phyloP scores from a whole-genome alignment of 53 echinoderm and acorn worm genomes.

The Mesocentrotus franciscanus region DNA sequence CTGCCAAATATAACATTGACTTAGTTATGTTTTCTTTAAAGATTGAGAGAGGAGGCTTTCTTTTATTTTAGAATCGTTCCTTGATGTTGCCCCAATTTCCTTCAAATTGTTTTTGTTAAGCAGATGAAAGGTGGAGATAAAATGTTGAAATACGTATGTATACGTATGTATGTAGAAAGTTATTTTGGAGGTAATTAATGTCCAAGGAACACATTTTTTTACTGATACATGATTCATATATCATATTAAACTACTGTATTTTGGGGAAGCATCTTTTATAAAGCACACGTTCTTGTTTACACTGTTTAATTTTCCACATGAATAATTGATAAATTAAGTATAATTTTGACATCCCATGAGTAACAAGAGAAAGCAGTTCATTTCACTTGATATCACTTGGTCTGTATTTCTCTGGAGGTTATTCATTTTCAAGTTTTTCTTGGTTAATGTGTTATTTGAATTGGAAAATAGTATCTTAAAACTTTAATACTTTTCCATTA shows the following conservation, averaged over 20 bases:
- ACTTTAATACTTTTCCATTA: not conserved
- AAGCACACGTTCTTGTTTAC: not conserved
- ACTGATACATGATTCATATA: not conserved
- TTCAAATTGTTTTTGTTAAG: not conserved
- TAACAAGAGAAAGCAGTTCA: not conserved
- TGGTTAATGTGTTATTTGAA: not conserved
- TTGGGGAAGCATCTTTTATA: too few relatives aligned
- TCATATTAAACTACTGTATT: not conserved
- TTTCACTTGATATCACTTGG: not conserved
- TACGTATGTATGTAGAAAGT: not conserved
- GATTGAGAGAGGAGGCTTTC: not conserved
- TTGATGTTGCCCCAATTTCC: not conserved
- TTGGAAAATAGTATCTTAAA: not conserved
- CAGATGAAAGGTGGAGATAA: not conserved
- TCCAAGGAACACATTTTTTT: not conserved
- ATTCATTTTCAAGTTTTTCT: not conserved
- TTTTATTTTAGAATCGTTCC: not conserved
- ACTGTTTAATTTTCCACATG: not conserved
- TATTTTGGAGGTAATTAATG: not conserved
- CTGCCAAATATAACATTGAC: not conserved
- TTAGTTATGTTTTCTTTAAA: not conserved
- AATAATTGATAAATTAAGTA: too few relatives aligned
- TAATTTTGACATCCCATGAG: not conserved
- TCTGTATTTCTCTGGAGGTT: not conserved
- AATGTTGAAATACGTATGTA: not conserved